Evolutionary conservation across 2,888 invertebrate genomes (phyloP), one percentile per base, ranked within the genome.

Genomic region (Erynnis tages): DNA sequence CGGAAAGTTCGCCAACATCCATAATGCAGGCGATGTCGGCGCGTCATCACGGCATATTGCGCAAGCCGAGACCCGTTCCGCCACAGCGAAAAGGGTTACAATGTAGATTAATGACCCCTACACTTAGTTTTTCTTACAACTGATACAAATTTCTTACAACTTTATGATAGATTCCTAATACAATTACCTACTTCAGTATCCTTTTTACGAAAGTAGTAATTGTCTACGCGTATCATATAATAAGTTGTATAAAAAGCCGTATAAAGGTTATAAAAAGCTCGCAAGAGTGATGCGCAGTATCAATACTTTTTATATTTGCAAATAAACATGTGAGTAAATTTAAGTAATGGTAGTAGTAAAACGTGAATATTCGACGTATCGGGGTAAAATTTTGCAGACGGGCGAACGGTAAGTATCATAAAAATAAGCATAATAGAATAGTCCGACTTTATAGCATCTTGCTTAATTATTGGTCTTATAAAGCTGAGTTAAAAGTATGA

Each of bases 281-380:
- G 57, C 55, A 66, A 66, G 62, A 61, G 56, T 61, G 63, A 73
- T 75, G 72, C 69, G 73, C 64, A 70, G 61, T 58, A 63, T 75
- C 73, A 75, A 79, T 83, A 82, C 78, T 79, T 81, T 85, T 85
- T 85, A 84, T 83, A 84, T 79, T 65, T 78, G 76, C 82, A 79
- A 86, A 85, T 89, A 88, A 89, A 86, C 87, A 84, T 89, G 84
- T 82, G 77, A 81, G 81, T 86, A 85, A 87, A 89, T 88, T 87
- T 86, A 69, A 76, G 81, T 86, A 85, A 88, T 85, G 82, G 79
- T 59, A 54, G 85, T 73, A 67, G 74, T 88, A 87, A 89, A 89
- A 82, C 64, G 66, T 62, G 62, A 63, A 47, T 53, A 61, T 66
- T 63, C 56, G 63, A 60, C 67, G 66, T 57, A 58, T n/a, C n/a